phyloP scores from a whole-genome alignment of 2,113 vertebrate genomes.

The Erythrolamprus reginae region DNA sequence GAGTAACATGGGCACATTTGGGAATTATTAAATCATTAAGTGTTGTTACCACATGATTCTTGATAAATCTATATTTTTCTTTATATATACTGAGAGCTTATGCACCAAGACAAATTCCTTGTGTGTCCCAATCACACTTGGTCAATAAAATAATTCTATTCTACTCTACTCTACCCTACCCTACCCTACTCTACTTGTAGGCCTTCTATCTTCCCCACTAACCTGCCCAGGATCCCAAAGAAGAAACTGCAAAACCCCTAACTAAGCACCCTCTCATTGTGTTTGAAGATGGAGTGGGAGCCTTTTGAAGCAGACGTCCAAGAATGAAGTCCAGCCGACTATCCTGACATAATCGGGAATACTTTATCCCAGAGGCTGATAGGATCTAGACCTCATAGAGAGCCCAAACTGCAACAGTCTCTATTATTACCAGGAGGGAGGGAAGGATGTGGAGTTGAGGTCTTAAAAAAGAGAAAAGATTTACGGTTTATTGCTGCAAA shows the following conservation, averaged over 20 bases:
- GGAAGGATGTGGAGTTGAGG: background rate
- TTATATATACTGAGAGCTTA: no score
- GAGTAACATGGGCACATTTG: no score
- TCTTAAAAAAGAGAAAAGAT: background rate
- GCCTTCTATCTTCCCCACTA: background rate
- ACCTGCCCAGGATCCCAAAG: background rate
- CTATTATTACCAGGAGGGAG: background rate
- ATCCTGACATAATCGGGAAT: background rate
- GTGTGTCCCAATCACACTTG: no score
- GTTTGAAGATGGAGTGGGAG: no score
- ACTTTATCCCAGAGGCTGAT: background rate
- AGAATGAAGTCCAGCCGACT: background rate
- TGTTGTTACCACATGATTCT: no score
- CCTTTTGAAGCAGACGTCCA: background rate
- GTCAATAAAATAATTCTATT: no score
- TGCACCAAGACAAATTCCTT: no score
- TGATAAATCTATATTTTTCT: no score
- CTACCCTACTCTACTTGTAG: no score
- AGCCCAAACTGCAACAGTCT: background rate
- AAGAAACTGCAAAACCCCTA: background rate
- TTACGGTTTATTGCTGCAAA: background rate
- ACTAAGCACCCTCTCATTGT: background rate
- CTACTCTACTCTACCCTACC: no score
- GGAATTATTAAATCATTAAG: no score
- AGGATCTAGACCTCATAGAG: background rate